Evolutionary conservation across 2,888 invertebrate genomes (phyloP), one percentile per base, ranked within the genome.

Genomic region (Volucella zonaria): DNA sequence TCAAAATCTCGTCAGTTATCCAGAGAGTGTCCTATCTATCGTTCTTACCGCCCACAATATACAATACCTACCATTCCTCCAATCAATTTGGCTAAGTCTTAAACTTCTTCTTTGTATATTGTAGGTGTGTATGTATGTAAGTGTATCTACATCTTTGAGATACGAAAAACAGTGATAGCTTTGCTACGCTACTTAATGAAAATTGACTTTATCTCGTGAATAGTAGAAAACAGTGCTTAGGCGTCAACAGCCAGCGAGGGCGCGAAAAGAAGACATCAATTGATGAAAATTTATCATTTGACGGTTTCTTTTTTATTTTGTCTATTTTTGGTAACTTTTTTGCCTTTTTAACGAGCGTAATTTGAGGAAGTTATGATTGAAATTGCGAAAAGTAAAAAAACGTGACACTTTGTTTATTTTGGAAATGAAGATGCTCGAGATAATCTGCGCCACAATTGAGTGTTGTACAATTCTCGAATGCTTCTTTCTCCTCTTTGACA

Each of bases 261-360:
- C 4, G 23, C 15, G 18, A 52, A 9, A 12, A 23, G 18, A 18
- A n/a, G 49, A 68, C 45, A 45, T 56, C 67, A 68, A 56, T 68
- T 56, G 43, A 68, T 68, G 67, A 14, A 56, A 70, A 18, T 70
- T 70, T 70, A 47, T 70, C 70, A 40, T 58, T 47, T 47, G 14
- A 43, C 4, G 12, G 38, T 14, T 43, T 15, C 8, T 42, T 4
- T 52, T 15, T 42, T 40, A 0, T 18, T 38, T 42, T 51, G 45
- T n/a, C 12, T 0, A 31, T 31, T 31, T 31, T 31, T 0, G 31
- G 31, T 1, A 31, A 6, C 31, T 45, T 45, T 8, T 42, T 54
- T n/a, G 1, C 1, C 10, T 15, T 40, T 38, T 12, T 6, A 3
- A 12, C 18, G 15, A 47, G 31, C 31, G 31, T 6, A 38, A 38